A percentile compares a stretch with the other conserved stretches of the same genome.
These are phyloP conservation scores for Xenentodon cancila DNA, from an alignment of 2,797 vertebrate species.

Conservation along the genomic window DNA sequence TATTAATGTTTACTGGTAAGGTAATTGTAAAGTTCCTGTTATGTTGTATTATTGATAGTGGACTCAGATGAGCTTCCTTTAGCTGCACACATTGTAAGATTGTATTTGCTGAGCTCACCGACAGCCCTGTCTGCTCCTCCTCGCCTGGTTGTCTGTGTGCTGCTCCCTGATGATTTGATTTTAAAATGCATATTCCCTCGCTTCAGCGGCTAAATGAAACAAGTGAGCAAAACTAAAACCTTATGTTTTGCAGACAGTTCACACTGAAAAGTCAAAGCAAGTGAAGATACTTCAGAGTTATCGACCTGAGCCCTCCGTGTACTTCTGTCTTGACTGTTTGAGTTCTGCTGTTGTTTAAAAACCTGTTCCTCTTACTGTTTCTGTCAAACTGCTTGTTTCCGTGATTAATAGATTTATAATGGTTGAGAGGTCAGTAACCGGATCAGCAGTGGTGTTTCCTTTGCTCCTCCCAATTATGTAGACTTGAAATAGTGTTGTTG, in stretches of 20 bases:
- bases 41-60: conserved; percentile 77
- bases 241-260: conserved; percentile 16
- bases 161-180: not conserved
- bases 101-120: conserved; percentile 69
- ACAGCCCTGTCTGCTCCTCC: too few species aligned
- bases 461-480: conserved; percentile 71
- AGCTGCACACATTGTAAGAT: conserved; percentile 76
- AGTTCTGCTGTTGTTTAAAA: conserved; percentile 75
- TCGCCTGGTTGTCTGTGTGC: too few species aligned
- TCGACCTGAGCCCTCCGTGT: conserved; percentile 47
- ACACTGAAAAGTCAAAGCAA: conserved; percentile 28
- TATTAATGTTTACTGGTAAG: conserved; percentile 85
- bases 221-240: conserved; percentile 5
- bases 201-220: conserved; percentile 10
- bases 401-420: conserved; percentile 66
- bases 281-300: conserved; percentile 40
- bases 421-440: conserved; percentile 48
- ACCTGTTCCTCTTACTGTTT: conserved; percentile 56
- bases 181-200: conserved; percentile 30
- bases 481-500: conserved; percentile 82
- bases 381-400: conserved; percentile 69
- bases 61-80: conserved; percentile 34
- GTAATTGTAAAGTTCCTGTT: conserved; percentile 80
- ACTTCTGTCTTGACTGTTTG: conserved; percentile 56
- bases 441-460: conserved; percentile 59